Conservation (phyloP, 2,888 invertebrate genomes). For the Drosophila longiperda region DNA sequence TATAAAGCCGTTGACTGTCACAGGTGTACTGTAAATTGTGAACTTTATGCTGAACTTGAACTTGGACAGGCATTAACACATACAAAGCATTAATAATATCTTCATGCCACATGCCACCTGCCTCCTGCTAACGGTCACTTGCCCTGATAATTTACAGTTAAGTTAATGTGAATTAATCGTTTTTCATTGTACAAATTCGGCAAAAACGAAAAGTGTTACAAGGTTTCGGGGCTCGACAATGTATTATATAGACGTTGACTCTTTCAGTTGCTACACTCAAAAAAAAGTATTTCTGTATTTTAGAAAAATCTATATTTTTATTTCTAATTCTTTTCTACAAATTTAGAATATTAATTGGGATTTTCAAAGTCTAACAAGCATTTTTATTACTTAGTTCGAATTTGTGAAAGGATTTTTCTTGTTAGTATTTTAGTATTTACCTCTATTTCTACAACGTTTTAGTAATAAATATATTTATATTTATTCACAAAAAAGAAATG, state of each 20-base stretch:
- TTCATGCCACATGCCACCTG: constrained; percentile 10
- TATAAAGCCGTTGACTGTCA: neutral
- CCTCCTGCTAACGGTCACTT: constrained; percentile 12
- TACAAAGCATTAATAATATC: constrained; percentile 42
- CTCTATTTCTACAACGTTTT: too few relatives aligned
- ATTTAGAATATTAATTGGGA: neutral
- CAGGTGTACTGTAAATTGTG: constrained; percentile 12
- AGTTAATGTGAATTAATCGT: constrained; percentile 19
- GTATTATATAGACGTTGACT: constrained; percentile 1
- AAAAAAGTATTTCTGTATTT: neutral
- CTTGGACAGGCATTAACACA: constrained; percentile 39
- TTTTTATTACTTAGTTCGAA: too few relatives aligned
- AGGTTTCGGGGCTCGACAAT: constrained; percentile 36
- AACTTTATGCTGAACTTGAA: constrained; percentile 61
- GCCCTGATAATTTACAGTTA: constrained; percentile 4
- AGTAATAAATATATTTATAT: neutral
- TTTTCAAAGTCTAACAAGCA: too few relatives aligned
- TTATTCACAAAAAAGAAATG: too few relatives aligned
- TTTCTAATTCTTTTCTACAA: neutral
- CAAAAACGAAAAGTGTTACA: constrained; percentile 56
- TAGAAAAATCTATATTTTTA: neutral
- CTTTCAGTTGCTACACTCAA: constrained; percentile 4
- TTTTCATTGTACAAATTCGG: constrained; percentile 33
- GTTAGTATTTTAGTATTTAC: too few relatives aligned
- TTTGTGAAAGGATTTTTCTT: too few relatives aligned